Conservation (phyloP, 1,140 invertebrate species). For the Bombus affinis region DNA sequence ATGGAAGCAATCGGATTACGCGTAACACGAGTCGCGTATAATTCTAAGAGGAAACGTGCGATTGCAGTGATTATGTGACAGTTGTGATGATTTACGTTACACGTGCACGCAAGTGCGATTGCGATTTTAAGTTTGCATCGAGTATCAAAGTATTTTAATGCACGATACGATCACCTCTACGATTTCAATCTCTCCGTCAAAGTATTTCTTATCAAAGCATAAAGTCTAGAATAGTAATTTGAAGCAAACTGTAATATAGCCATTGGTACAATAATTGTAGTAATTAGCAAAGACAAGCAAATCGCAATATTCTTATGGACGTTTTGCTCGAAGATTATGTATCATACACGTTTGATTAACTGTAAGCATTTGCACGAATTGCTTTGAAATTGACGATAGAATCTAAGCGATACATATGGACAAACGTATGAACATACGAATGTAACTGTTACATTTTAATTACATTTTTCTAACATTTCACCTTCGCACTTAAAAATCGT, state of each 20-base stretch:
- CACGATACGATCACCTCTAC: too few species aligned
- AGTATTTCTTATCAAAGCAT: not conserved
- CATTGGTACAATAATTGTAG: too few species aligned
- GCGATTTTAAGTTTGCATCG: not conserved
- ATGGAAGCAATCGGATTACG: not conserved
- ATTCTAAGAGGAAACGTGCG: conserved; percentile 30
- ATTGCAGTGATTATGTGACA: conserved; percentile 37
- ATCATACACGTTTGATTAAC: too few species aligned
- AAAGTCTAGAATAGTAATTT: not conserved
- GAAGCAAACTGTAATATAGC: not conserved
- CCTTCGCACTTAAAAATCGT: too few species aligned
- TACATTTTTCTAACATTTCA: not conserved
- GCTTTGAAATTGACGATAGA: not conserved
- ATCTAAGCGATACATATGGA: not conserved
- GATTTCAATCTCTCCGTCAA: not conserved
- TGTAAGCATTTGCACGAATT: too few species aligned
- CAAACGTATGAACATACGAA: too few species aligned
- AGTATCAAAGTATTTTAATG: not conserved
- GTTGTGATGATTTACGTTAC: conserved; percentile 4
- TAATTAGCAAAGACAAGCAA: too few species aligned
- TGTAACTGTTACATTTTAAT: not conserved
- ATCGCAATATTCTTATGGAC: too few species aligned
- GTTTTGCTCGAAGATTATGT: too few species aligned
- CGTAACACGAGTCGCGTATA: not conserved
- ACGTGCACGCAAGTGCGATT: not conserved